Conservation (phyloP, 2,888 invertebrate genomes). For the Oscheius onirici region DNA sequence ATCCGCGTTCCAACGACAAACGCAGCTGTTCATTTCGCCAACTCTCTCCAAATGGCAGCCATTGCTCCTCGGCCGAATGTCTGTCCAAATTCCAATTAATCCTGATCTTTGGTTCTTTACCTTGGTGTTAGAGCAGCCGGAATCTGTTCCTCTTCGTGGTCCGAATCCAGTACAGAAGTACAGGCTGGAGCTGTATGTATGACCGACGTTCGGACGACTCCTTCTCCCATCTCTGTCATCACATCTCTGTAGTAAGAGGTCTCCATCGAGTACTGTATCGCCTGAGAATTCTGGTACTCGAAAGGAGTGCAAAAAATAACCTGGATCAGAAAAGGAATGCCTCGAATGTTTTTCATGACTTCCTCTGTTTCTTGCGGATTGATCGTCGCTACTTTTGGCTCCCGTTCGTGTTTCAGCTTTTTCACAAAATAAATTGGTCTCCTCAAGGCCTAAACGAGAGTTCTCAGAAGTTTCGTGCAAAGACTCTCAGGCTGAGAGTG, state of each 20-base stretch:
- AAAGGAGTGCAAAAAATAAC: slow-evolving; percentile 33
- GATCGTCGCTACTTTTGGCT: slow-evolving; percentile 45
- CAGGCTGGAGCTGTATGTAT: slow-evolving; percentile 70
- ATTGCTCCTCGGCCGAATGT: slow-evolving; percentile 65
- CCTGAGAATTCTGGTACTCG: slow-evolving; percentile 42
- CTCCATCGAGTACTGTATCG: slow-evolving; percentile 69
- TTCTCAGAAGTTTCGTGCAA: neutral
- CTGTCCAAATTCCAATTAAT: slow-evolving; percentile 36
- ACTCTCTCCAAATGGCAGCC: slow-evolving; percentile 62
- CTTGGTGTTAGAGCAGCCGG: slow-evolving; percentile 42
- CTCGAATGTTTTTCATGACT: slow-evolving; percentile 65
- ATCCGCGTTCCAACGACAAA: slow-evolving; percentile 60
- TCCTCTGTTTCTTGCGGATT: slow-evolving; percentile 62
- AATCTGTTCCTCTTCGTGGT: slow-evolving; percentile 51
- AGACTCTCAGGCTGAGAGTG: neutral
- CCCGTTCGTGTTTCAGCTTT: slow-evolving; percentile 37
- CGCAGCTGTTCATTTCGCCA: slow-evolving; percentile 69
- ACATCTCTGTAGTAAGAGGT: slow-evolving; percentile 59
- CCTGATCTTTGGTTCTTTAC: slow-evolving; percentile 23
- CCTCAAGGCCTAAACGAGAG: slow-evolving; percentile 19
- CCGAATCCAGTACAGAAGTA: slow-evolving; percentile 62
- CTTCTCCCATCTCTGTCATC: slow-evolving; percentile 64
- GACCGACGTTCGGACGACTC: slow-evolving; percentile 64
- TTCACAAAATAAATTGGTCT: slow-evolving; percentile 29
- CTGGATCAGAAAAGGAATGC: slow-evolving; percentile 68